A percentile compares a stretch with the other conserved stretches of the same genome.
These are phyloP conservation scores for Megalopta genalis DNA, from an alignment of 1,140 invertebrate genomes.

Conservation along the genomic window DNA sequence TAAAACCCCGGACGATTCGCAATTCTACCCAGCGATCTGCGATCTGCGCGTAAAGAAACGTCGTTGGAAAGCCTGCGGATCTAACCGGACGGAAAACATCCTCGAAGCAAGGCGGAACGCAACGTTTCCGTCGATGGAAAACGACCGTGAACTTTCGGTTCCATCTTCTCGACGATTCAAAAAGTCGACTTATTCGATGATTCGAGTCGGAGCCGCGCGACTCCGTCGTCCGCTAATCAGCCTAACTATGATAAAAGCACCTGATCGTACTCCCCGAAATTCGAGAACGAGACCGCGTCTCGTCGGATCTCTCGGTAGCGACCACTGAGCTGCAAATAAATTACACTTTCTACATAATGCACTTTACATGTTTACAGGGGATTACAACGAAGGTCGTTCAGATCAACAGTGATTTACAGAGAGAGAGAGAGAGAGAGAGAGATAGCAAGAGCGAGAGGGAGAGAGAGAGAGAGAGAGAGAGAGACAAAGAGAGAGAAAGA, in stretches of 20 bases:
- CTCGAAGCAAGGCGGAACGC: neutral
- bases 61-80: too few species aligned
- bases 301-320: neutral
- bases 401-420: neutral
- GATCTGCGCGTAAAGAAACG: too few species aligned
- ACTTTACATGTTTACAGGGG: neutral
- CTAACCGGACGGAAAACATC: neutral
- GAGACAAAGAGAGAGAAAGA: neutral
- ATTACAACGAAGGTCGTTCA: slow-evolving; percentile 26
- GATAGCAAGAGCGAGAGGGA: too few species aligned
- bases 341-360: slow-evolving; percentile 2
- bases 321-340: slow-evolving; percentile 21
- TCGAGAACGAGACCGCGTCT: neutral
- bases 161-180: too few species aligned
- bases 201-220: too few species aligned
- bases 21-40: too few species aligned
- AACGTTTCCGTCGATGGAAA: too few species aligned
- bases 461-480: too few species aligned
- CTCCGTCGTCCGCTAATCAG: neutral
- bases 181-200: too few species aligned
- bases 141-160: too few species aligned
- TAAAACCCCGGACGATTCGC: too few species aligned
- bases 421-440: too few species aligned
- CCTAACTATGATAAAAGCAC: neutral
- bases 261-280: neutral